Evolutionary conservation across 2,797 vertebrate species (phyloP), one percentile per base, ranked within the genome.

Genomic region (Smutsia temminckii): DNA sequence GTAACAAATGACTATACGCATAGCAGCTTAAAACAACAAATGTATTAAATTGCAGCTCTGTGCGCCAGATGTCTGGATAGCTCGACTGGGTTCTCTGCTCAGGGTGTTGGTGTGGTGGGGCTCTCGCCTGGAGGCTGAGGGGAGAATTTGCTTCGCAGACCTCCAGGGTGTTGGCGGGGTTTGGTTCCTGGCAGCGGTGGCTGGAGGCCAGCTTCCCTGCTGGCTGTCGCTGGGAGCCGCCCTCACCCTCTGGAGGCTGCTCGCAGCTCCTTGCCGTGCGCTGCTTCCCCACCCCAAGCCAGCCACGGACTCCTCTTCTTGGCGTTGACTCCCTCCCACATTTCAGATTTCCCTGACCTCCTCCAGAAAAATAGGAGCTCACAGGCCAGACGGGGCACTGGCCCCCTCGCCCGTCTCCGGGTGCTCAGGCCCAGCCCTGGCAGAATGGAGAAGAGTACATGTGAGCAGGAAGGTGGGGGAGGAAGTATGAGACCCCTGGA

Each of bases 41-140:
- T 96, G 94, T 97, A 96, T 93, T 96, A 77, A 75, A 8, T 34
- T 68, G 53, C 46, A 49, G 6, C 29, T 85, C 49, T 34, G 21
- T 25, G 23, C 49, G 14, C 69, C n/a, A 53, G 79, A 8, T 80
- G 68, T 69, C 74, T 46, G 21, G 77, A 57, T 17, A n/a, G 53
- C 87, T 84, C 29, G 46, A 6, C 2, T 27, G 20, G 63, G 49
- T 5, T 57, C 11, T 69, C 21, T 90, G 81, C 64, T 20, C 32
- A 81, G 86, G 72, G 57, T 23, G 40, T 16, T 34, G 27, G 63
- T 37, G 9, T 1, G 16, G 17, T 4, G 8, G 63, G 78, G 20
- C 49, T 81, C 10, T 81, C 40, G 34, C 0, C 81, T 61, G 77
- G 86, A 49, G 78, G 63, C 13, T n/a, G 8, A 20, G 55, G 49